Evolutionary conservation across 2,113 vertebrate genomes (phyloP), one percentile per base, ranked within the genome.

Genomic region (Passer domesticus): DNA sequence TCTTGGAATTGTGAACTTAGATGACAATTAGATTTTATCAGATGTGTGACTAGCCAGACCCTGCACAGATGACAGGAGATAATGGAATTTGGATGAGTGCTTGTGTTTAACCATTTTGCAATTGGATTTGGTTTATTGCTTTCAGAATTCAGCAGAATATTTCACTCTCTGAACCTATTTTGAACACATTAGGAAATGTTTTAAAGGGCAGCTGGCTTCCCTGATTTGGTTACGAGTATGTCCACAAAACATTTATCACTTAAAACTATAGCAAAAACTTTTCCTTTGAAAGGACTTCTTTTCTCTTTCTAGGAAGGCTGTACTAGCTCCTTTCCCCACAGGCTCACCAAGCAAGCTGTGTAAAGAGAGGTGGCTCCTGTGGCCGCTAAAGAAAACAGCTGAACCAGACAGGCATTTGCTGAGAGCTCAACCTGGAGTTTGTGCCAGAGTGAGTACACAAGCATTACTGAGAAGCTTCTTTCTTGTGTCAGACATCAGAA

Each of bases 111-210:
- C 49, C 52, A 43, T 90, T 83, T 92, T 87, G 31, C 47, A 77
- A 59, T 77, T 94, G 73, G 91, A 92, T 96, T 95, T 69, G 64
- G 50, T 70, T 91, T 84, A 31, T 41, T 7, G 15, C 70, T 90
- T 95, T 83, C 89, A 86, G 80, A 92, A 78, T 91, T 89, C 77
- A 84, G 83, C 92, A 41, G 80, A 87, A 37, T 86, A 81, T 43
- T 81, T 80, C 19, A 44, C 70, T 90, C 49, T 90, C 46, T 92
- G 44, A 81, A 67, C 43, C 56, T 92, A 37, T 89, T 87, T 96
- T 81, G 90, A 90, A 82, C 37, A 74, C 37, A 59, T 95, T 31
- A 80, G 63, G 31, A 94, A 75, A 84, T 39, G 33, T 82, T 87
- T 89, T 14, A 68, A 85, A 83, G 52, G 49, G 39, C 49, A 90